Evolutionary conservation across 1,140 invertebrate genomes (phyloP), one percentile per base, ranked within the genome.

Genomic region (Leguminivora glycinivorella): DNA sequence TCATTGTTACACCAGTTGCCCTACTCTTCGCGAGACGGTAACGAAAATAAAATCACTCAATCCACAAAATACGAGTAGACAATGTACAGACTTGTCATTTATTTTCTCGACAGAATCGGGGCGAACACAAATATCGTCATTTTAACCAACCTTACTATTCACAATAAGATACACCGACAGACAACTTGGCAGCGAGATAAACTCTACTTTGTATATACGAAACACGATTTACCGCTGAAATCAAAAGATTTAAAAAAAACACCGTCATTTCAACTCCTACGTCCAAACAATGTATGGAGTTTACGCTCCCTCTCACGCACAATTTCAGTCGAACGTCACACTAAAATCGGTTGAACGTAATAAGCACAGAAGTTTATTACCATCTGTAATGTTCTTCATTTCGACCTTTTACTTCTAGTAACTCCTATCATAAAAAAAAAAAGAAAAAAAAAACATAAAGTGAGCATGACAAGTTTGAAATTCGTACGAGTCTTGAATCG

Each of bases 251-350:
- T 19, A 52, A 52, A 52, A 47, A 47, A 52, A 19, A 22, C 47
- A 19, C 7, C 7, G 17, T 17, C n/a, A 17, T 43, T 43, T 17
- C 4, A 17, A 43, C 40, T 17, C 14, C n/a, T 17, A 43, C 40
- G n/a, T 17, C 1, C n/a, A 29, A 25, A 63, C 58, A 63, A 63
- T 63, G 58, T 63, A 63, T 63, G 58, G 6, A 29, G 29, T 63
- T 63, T 63, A 63, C 58, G 58, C n/a, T 26, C 58, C 58, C 25
- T 63, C 17, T 17, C 58, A 29, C 58, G 58, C n/a, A 29, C 58
- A 29, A 63, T 63, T 63, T 63, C 25, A 63, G 58, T 63, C 58
- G 17, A 29, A 26, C 31, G 58, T 63, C 58, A 63, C 58, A 34
- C 26, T 29, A 63, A 29, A 63, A 29, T 10, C 58, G 6, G n/a